These are phyloP conservation scores for Pagetopsis macropterus DNA, from an alignment of 2,797 vertebrate genomes.

Conservation along the genomic window DNA sequence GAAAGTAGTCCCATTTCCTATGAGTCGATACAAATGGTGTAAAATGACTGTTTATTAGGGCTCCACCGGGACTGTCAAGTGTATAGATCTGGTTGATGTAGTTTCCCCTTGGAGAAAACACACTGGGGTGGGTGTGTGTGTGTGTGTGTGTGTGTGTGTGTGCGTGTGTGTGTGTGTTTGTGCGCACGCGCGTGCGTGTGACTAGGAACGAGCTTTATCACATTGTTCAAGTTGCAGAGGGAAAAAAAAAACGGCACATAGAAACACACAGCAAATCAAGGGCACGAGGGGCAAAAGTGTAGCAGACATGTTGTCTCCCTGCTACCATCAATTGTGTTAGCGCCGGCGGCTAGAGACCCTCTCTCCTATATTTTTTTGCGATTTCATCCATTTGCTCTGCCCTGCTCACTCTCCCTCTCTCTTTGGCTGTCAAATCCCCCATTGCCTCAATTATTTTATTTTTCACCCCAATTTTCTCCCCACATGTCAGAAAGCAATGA, in stretches of 20 bases:
- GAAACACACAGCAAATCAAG: constrained; percentile 21
- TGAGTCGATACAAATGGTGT: constrained; percentile 55
- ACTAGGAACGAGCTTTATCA: constrained; percentile 54
- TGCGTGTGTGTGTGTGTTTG: constrained; percentile 2
- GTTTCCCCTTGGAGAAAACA: constrained; percentile 34
- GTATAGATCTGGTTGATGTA: constrained; percentile 56
- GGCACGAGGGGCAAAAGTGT: constrained; percentile 39
- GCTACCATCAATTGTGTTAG: constrained; percentile 47
- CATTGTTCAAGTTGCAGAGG: constrained; percentile 44
- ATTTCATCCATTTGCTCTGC: constrained; percentile 53
- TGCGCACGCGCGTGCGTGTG: background rate
- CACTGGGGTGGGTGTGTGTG: constrained; percentile 8
- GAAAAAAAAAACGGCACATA: constrained; percentile 9
- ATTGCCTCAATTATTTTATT: constrained; percentile 27
- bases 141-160: constrained; percentile 14
- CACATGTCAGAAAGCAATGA: constrained; percentile 19
- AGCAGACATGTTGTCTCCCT: constrained; percentile 42
- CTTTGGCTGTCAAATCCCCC: constrained; percentile 11
- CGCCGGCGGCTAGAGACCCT: constrained; percentile 27
- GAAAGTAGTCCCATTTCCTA: constrained; percentile 36
- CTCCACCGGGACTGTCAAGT: constrained; percentile 49
- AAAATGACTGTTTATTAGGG: constrained; percentile 65
- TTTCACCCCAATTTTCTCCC: constrained; percentile 38
- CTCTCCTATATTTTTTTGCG: constrained; percentile 45
- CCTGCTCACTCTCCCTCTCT: constrained; percentile 24